Evolutionary conservation across 2,888 invertebrate genomes (phyloP).

Genomic region (Parnassius smintheus): DNA sequence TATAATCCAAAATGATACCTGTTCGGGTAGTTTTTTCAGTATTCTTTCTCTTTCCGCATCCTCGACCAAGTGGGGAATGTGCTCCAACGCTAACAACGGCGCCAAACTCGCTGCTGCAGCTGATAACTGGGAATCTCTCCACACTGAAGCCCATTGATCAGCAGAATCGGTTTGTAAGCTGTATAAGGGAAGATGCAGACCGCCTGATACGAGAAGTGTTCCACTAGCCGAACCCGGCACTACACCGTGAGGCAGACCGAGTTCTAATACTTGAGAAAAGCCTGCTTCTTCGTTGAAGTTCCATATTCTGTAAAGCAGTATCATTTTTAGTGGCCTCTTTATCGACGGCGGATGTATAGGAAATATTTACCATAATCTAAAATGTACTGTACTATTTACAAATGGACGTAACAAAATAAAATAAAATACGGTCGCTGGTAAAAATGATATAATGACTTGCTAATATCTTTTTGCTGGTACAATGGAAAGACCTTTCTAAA

Average conservation of each 20-base stretch:
- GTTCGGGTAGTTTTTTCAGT: slow-evolving; percentile 78
- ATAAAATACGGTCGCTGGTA: too few relatives aligned
- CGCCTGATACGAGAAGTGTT: slow-evolving; percentile 82
- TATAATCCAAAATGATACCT: slow-evolving; percentile 51
- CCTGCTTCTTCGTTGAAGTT: slow-evolving; percentile 87
- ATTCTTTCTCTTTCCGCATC: slow-evolving; percentile 73
- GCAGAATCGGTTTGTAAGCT: slow-evolving; percentile 60
- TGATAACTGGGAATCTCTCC: slow-evolving; percentile 71
- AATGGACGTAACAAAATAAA: too few relatives aligned
- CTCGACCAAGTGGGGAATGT: slow-evolving; percentile 76
- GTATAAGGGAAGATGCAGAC: slow-evolving; percentile 80
- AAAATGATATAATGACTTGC: too few relatives aligned
- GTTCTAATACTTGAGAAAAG: slow-evolving; percentile 84
- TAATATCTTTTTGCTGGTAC: too few relatives aligned
- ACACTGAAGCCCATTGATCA: slow-evolving; percentile 68
- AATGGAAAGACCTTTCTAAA: too few relatives aligned
- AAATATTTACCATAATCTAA: too few relatives aligned
- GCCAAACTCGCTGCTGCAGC: slow-evolving; percentile 82
- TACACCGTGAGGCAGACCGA: slow-evolving; percentile 83
- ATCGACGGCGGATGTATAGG: too few relatives aligned
- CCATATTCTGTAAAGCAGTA: slow-evolving; percentile 80
- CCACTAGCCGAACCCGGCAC: slow-evolving; percentile 85
- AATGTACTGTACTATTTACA: too few relatives aligned
- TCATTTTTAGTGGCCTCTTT: not conserved
- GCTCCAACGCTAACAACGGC: slow-evolving; percentile 79